Percentiles rank a stretch among this genome's conserved stretches.
These are phyloP conservation scores for Characodon lateralis DNA, from an alignment of 2,797 vertebrate species.

Conservation along the genomic window DNA sequence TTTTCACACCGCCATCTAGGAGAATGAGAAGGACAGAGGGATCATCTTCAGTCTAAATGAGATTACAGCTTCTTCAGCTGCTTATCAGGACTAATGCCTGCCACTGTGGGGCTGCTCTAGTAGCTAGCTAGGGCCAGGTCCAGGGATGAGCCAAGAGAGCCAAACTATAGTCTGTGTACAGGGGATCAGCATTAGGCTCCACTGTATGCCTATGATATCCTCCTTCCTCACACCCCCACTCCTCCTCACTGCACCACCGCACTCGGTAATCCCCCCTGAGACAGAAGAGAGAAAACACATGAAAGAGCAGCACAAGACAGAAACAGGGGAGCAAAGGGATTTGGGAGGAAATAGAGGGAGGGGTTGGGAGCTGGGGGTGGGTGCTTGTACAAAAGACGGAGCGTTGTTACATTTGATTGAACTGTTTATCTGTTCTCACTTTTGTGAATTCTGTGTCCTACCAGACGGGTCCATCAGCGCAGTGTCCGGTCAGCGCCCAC, in stretches of 20 bases:
- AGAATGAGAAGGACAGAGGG: slow-evolving; percentile 93
- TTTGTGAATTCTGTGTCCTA: slow-evolving; percentile 48
- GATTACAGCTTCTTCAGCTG: slow-evolving; percentile 99
- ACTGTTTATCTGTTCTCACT: slow-evolving; percentile 60
- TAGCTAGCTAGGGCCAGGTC: slow-evolving; percentile 68
- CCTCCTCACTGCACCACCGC: slow-evolving; percentile 68
- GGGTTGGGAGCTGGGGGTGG: slow-evolving; percentile 22
- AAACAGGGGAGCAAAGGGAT: slow-evolving; percentile 61
- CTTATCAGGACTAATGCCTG: slow-evolving; percentile 99
- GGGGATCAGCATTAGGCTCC: slow-evolving; percentile 92
- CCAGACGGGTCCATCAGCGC: slow-evolving; percentile 87
- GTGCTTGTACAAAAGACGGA: slow-evolving; percentile 48
- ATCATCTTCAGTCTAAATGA: slow-evolving; percentile 99
- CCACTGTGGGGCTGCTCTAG: slow-evolving; percentile 85
- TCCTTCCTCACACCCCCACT: slow-evolving; percentile 57
- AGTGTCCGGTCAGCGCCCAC: slow-evolving; percentile 73
- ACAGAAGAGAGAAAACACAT: slow-evolving; percentile 67
- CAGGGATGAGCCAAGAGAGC: slow-evolving; percentile 74
- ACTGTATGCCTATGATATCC: slow-evolving; percentile 71
- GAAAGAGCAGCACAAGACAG: slow-evolving; percentile 62
- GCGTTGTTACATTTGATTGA: slow-evolving; percentile 33
- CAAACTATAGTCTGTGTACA: slow-evolving; percentile 90
- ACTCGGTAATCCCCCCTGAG: slow-evolving; percentile 79
- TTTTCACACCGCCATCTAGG: slow-evolving; percentile 86
- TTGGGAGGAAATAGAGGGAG: slow-evolving; percentile 53